phyloP scores from a whole-genome alignment of 2,797 vertebrate genomes.

The Brotogeris chrysoptera region DNA sequence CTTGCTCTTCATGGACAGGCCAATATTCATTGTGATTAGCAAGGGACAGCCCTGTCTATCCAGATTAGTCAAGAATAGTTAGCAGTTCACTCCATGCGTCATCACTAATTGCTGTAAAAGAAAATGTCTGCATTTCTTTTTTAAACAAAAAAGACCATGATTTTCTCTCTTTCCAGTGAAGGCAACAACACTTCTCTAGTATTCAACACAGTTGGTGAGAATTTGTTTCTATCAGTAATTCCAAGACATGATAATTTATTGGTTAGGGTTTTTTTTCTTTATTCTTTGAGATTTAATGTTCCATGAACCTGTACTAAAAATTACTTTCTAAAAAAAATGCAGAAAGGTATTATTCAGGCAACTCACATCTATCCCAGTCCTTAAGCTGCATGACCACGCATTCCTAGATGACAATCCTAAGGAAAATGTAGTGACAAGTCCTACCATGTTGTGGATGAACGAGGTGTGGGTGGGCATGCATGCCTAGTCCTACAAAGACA shows the following conservation, averaged over 20 bases:
- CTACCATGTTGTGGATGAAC: background rate
- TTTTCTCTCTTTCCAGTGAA: background rate
- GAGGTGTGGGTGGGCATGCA: rapidly evolving
- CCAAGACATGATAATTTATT: background rate
- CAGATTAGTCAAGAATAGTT: constrained; percentile 75
- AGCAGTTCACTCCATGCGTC: constrained; percentile 57
- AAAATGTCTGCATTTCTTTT: constrained; percentile 43
- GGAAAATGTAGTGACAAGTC: background rate
- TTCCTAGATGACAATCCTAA: background rate
- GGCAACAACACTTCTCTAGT: background rate
- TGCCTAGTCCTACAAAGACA: background rate
- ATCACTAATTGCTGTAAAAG: constrained; percentile 64
- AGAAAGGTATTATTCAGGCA: background rate
- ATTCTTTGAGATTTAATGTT: background rate
- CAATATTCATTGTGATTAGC: constrained; percentile 78
- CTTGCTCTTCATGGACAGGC: constrained; percentile 67
- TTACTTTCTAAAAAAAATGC: background rate
- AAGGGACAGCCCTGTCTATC: constrained; percentile 75
- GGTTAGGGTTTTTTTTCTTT: background rate
- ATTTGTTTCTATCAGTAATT: background rate
- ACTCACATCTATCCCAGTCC: background rate
- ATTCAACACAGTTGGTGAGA: background rate
- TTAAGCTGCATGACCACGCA: background rate
- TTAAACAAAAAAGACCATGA: background rate
- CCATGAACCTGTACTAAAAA: background rate